Percentiles rank a stretch among this genome's conserved stretches.
These are phyloP conservation scores for Callosobruchus maculatus DNA, from an alignment of 2,888 invertebrate genomes.

Conservation along the genomic window DNA sequence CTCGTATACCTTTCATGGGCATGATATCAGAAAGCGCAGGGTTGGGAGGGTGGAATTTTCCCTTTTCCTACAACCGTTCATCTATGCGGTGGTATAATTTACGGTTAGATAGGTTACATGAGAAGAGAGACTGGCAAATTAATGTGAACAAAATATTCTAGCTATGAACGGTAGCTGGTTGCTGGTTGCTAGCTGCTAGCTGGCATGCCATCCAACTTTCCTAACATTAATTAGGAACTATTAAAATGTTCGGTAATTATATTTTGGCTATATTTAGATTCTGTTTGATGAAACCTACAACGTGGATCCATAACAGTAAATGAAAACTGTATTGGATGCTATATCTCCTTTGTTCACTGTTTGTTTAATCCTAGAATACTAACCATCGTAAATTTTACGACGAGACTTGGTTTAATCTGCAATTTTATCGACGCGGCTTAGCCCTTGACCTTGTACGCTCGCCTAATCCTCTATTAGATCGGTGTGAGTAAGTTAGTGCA, in stretches of 20 bases:
- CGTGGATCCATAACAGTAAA: conserved; percentile 23
- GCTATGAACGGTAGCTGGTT: conserved; percentile 21
- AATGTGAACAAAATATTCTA: conserved; percentile 30
- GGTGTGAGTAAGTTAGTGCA: too few relatives aligned
- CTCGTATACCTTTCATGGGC: neutral
- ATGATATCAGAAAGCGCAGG: conserved; percentile 11
- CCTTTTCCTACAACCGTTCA: conserved; percentile 16
- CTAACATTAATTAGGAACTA: conserved; percentile 29
- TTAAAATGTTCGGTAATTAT: conserved; percentile 17
- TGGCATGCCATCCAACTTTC: conserved; percentile 6
- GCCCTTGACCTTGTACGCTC: too few relatives aligned
- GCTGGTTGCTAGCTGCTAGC: neutral
- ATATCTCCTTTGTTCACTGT: neutral
- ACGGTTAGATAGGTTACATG: conserved; percentile 24
- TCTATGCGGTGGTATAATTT: conserved; percentile 16
- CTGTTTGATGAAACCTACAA: conserved; percentile 15
- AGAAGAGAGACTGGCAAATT: conserved; percentile 29
- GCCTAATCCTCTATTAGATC: too few relatives aligned
- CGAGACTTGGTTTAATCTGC: too few relatives aligned
- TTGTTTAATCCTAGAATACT: neutral
- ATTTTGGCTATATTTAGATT: neutral
- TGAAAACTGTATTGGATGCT: neutral
- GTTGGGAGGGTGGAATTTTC: conserved; percentile 18
- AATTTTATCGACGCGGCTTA: too few relatives aligned
- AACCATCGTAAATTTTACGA: too few relatives aligned